A percentile compares a stretch with the other conserved stretches of the same genome.
Conservation (phyloP, 2,888 invertebrate genomes). For the Acanthopleura granulata region DNA sequence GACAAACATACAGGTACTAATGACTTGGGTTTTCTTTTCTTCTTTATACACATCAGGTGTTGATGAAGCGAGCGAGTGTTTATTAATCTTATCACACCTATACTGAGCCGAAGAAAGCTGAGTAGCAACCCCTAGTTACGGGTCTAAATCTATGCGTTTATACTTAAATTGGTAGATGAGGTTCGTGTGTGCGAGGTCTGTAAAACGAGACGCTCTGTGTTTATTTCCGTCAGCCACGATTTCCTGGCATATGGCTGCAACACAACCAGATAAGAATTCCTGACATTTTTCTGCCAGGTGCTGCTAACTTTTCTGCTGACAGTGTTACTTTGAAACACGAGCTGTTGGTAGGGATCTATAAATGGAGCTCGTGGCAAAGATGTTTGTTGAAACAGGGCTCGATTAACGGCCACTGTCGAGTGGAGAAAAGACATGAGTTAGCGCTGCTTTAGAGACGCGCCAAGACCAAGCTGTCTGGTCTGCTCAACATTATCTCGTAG, state of each 20-base stretch:
- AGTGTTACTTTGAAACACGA: constrained; percentile 17
- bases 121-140: too few species aligned
- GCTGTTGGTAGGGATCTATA: background rate
- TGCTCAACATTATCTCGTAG: too few species aligned
- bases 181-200: background rate
- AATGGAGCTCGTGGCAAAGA: background rate
- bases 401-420: background rate
- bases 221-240: constrained; percentile 1
- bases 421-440: too few species aligned
- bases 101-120: too few species aligned
- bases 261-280: constrained; percentile 11
- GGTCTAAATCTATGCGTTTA: background rate
- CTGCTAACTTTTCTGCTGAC: constrained; percentile 10
- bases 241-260: background rate
- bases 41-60: too few species aligned
- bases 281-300: constrained; percentile 15
- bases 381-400: constrained; percentile 10
- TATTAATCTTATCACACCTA: too few species aligned
- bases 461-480: too few species aligned
- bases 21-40: too few species aligned
- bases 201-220: background rate
- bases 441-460: too few species aligned
- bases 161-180: background rate
- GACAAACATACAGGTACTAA: too few species aligned
- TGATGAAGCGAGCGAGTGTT: too few species aligned